phyloP scores from a whole-genome alignment of 2,113 vertebrate genomes.

The Psilopsiagon aurifrons region DNA sequence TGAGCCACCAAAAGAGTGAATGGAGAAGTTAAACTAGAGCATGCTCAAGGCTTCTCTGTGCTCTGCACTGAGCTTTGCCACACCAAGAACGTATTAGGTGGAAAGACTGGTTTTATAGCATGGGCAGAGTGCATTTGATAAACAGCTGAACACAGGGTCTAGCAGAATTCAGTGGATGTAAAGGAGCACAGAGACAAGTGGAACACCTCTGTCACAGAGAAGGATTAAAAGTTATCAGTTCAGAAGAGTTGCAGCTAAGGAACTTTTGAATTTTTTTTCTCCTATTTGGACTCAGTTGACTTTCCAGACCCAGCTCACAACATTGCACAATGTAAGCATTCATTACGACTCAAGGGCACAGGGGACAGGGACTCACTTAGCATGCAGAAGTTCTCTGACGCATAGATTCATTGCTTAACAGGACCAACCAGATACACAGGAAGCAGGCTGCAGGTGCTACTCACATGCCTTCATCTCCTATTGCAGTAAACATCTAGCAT shows the following conservation, averaged over 20 bases:
- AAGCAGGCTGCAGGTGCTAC: not conserved
- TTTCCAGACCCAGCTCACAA: not conserved
- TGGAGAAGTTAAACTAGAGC: not conserved
- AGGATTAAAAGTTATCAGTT: not conserved
- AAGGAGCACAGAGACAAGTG: not conserved
- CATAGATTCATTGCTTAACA: not conserved
- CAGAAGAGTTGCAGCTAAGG: not conserved
- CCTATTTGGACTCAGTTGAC: not conserved
- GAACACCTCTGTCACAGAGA: not conserved
- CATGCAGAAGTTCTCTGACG: not conserved
- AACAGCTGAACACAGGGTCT: not conserved
- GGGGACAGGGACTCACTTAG: not conserved
- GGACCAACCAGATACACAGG: conserved; percentile 6
- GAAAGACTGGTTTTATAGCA: not conserved
- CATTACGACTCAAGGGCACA: not conserved
- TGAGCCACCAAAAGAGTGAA: not conserved
- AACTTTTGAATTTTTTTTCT: fast-evolving
- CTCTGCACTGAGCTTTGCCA: not conserved
- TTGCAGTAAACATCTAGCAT: not conserved
- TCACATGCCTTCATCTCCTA: not conserved
- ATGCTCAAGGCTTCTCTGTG: not conserved
- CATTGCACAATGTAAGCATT: not conserved
- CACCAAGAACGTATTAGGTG: fast-evolving
- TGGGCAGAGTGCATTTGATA: not conserved
- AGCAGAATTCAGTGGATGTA: not conserved